phyloP scores from a whole-genome alignment of 1,140 invertebrate species.

The Anoplolepis gracilipes region DNA sequence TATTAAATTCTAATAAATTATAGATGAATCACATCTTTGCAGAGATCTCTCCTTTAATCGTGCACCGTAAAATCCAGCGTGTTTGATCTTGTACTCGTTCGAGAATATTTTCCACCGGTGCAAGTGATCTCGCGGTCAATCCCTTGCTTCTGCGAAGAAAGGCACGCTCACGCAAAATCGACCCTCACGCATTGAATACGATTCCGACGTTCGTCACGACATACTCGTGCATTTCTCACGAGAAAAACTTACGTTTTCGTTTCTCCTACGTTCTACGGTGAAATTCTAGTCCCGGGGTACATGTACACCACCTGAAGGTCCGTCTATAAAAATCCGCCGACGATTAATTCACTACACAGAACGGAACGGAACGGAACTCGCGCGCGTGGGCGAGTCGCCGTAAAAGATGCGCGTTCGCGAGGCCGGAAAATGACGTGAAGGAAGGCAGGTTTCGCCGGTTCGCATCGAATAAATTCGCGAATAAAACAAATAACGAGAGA shows the following conservation, averaged over 20 bases:
- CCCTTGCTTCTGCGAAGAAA: not conserved
- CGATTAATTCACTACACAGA: conserved; percentile 67
- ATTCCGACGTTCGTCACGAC: not conserved
- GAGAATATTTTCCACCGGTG: not conserved
- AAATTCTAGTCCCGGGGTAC: conserved; percentile 65
- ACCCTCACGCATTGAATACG: not conserved
- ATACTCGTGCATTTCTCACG: not conserved
- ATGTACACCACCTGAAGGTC: conserved; percentile 68
- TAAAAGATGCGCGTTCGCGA: conserved; percentile 4
- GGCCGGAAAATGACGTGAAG: not conserved
- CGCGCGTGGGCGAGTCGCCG: not conserved
- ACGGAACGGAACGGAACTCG: conserved; percentile 39
- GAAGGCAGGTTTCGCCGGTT: not conserved
- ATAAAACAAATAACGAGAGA: not conserved
- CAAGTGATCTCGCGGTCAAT: not conserved
- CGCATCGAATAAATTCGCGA: not conserved
- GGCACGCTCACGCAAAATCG: conserved; percentile 16
- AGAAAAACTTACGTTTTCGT: conserved; percentile 69
- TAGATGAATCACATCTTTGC: no score
- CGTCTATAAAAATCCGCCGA: conserved; percentile 16
- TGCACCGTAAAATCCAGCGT: not conserved
- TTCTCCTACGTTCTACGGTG: conserved; percentile 70
- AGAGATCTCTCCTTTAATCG: not conserved
- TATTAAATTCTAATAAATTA: not conserved
- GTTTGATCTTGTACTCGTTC: not conserved